Conservation (phyloP, 1,140 invertebrate species). For the Nomia melanderi region DNA sequence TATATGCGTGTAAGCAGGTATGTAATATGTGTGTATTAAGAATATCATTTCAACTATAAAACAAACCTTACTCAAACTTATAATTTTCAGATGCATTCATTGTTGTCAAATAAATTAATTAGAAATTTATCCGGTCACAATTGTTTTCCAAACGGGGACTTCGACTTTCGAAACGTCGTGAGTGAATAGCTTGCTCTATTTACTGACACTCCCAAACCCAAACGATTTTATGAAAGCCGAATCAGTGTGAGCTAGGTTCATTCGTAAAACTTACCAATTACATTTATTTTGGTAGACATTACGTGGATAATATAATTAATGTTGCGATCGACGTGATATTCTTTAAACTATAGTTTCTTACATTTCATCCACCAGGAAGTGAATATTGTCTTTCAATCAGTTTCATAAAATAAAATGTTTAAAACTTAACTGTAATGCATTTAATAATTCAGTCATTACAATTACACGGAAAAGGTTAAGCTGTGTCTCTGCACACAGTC, state of each 20-base stretch:
- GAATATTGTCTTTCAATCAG: neutral
- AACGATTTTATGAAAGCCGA: too few species aligned
- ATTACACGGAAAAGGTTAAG: neutral
- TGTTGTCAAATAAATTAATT: neutral
- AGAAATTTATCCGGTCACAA: neutral
- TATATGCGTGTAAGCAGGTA: too few species aligned
- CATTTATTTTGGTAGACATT: too few species aligned
- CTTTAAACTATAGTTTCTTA: neutral
- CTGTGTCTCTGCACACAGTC: too few species aligned
- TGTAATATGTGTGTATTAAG: too few species aligned
- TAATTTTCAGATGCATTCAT: neutral
- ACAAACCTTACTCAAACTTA: neutral
- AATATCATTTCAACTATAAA: too few species aligned
- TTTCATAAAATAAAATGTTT: neutral
- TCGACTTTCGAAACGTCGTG: too few species aligned
- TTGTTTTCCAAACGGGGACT: neutral
- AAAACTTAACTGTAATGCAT: neutral
- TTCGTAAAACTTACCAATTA: too few species aligned
- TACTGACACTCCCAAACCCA: too few species aligned
- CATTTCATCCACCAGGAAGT: neutral
- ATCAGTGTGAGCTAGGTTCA: too few species aligned
- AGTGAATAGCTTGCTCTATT: too few species aligned
- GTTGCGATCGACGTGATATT: neutral
- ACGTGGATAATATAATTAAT: too few species aligned
- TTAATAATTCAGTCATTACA: neutral